These are phyloP conservation scores for Corythucha ciliata DNA, from an alignment of 2,888 invertebrate species.

Conservation along the genomic window DNA sequence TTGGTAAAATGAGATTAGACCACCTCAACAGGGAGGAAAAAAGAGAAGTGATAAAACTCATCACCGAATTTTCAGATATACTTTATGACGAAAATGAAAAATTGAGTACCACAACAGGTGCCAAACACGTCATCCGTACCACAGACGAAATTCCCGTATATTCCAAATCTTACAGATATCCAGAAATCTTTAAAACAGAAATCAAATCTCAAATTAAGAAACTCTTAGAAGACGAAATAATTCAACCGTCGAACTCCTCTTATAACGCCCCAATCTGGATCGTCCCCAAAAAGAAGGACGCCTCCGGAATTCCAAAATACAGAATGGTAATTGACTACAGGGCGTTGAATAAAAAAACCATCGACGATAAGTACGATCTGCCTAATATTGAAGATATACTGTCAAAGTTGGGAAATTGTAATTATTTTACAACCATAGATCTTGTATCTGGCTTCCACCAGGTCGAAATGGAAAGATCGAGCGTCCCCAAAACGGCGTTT, in stretches of 20 bases:
- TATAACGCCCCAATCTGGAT: not conserved
- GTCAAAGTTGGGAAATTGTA: not conserved
- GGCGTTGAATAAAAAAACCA: not conserved
- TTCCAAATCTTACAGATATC: no score
- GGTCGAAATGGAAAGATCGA: not conserved
- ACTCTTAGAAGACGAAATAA: not conserved
- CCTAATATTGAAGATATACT: not conserved
- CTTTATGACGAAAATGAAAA: no score
- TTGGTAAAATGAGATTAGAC: no score
- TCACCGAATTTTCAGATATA: no score
- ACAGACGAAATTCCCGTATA: no score
- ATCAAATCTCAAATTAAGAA: not conserved
- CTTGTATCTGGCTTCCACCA: not conserved
- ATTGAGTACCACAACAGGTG: no score
- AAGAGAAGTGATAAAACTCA: no score
- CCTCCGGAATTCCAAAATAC: not conserved
- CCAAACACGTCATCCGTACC: no score
- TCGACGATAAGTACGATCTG: not conserved
- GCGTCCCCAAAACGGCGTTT: constrained; percentile 1
- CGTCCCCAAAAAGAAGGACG: not conserved
- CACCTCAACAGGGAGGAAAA: no score
- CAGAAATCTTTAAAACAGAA: no score
- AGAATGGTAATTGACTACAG: not conserved
- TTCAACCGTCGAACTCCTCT: not conserved
- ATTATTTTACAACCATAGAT: not conserved